These are phyloP conservation scores for Coracopsis vasa DNA, from an alignment of 2,113 vertebrate species.

Conservation along the genomic window DNA sequence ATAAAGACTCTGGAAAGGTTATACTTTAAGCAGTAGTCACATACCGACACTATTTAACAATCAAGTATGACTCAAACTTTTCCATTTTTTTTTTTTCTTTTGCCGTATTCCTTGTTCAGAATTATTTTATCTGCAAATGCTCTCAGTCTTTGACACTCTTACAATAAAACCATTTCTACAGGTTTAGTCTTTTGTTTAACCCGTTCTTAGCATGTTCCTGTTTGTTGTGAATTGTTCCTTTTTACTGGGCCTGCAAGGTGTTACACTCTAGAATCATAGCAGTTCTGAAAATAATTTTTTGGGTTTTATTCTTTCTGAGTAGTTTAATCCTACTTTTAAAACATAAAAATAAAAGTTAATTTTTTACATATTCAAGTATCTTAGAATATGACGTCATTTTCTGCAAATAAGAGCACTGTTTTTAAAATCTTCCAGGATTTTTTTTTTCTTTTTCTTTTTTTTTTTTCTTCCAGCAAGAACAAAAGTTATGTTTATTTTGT, in stretches of 20 bases:
- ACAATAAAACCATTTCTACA: background rate
- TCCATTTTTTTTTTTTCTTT: background rate
- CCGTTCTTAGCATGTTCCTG: background rate
- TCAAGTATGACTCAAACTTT: background rate
- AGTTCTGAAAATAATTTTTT: background rate
- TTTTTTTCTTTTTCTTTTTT: background rate
- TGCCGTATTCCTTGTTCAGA: background rate
- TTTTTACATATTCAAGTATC: background rate
- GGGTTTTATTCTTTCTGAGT: background rate
- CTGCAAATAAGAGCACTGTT: background rate
- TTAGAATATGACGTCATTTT: background rate
- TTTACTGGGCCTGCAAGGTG: background rate
- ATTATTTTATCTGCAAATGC: background rate
- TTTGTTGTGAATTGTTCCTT: background rate
- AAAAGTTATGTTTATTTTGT: background rate
- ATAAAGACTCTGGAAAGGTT: background rate
- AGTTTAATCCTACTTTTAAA: background rate
- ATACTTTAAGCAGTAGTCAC: background rate
- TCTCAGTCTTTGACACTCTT: background rate
- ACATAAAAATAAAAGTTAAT: background rate
- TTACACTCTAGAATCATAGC: background rate
- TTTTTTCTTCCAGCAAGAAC: background rate
- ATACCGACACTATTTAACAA: background rate
- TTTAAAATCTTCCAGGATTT: background rate
- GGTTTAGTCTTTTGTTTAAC: background rate